Evolutionary conservation across 2,797 vertebrate species (phyloP).

Genomic region (Anableps anableps): DNA sequence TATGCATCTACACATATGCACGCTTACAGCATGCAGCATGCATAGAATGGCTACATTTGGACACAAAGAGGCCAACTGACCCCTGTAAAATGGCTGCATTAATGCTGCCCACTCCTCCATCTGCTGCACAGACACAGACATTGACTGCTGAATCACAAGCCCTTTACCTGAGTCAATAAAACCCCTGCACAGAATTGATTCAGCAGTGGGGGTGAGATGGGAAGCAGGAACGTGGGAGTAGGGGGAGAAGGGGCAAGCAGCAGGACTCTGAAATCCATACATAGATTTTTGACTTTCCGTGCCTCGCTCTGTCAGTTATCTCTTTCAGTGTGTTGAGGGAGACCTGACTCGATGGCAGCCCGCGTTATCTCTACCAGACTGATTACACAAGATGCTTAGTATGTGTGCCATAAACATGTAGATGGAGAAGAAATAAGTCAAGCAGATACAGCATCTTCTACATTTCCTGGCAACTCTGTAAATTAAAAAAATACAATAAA

Average conservation of each 20-base stretch:
- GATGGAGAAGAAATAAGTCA: background rate
- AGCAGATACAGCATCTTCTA: background rate
- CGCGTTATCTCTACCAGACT: conserved; percentile 40
- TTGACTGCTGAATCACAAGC: conserved; percentile 75
- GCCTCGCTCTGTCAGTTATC: conserved; percentile 55
- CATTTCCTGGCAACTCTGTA: too few relatives aligned
- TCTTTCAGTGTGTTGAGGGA: conserved; percentile 42
- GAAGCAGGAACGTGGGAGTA: conserved; percentile 38
- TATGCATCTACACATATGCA: conserved; percentile 14
- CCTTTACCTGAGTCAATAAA: conserved; percentile 81
- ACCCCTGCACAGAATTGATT: conserved; percentile 78
- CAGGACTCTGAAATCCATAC: conserved; percentile 71
- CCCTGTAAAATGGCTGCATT: conserved; percentile 39
- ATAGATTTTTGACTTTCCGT: conserved; percentile 67
- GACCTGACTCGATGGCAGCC: conserved; percentile 33
- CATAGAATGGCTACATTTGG: conserved; percentile 34
- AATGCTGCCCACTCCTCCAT: conserved; percentile 42
- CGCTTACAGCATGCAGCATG: conserved; percentile 12
- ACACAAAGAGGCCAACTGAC: conserved; percentile 37
- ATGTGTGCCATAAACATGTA: conserved; percentile 14
- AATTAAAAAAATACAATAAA: too few relatives aligned
- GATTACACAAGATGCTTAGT: conserved; percentile 43
- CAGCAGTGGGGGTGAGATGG: conserved; percentile 49
- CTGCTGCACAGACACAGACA: conserved; percentile 62
- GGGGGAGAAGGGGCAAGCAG: conserved; percentile 38